Base-by-base conservation (phyloP, 2,888 invertebrate genomes). In the Volucella bombylans region DNA sequence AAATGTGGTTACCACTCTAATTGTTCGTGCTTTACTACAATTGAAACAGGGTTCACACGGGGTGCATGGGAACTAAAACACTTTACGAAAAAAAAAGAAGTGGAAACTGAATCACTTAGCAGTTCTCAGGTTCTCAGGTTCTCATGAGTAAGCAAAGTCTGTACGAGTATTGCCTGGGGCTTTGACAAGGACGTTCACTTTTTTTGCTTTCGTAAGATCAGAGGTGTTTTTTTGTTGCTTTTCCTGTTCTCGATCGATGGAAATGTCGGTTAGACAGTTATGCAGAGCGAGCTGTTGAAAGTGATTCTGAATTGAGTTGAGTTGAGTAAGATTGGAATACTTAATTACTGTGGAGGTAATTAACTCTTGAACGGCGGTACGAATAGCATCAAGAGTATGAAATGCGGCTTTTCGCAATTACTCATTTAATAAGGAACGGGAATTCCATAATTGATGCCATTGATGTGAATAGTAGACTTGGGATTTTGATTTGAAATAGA, bases 111-210 rank as follows among this genome's bases (percentile, higher is more conserved):
- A 47, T 54, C 31, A 74, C 31, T 65, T 74, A 73, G 68, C 62
- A 14, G 49, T 54, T 31, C 52, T 38, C 71, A 69, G 23, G 49
- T 54, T 23, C 52, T 31, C 71, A 39, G 55, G 62, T 77, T 77
- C 81, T 67, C 85, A 85, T 73, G 78, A 71, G 55, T 52, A 11
- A 43, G 49, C 52, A 61, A 71, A 79, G 57, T 79, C 50, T 69
- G 54, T 72, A n/a, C n/a, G n/a, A n/a, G n/a, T n/a, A 68, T 31
- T 68, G 74, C 80, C 80, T 59, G 67, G 67, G 67, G 81, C 72
- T 47, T 11, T 68, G 85, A 67, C 85, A 85, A 85, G 85, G 85
- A 85, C 85, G 85, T 85, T 85, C 62, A 85, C 85, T 85, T 81
- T 77, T n/a, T 74, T 65, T 57, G 31, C 14, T 61, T 52, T 47